These are phyloP conservation scores for Caenorhabditis uteleia DNA, from an alignment of 2,888 invertebrate species.

Conservation along the genomic window DNA sequence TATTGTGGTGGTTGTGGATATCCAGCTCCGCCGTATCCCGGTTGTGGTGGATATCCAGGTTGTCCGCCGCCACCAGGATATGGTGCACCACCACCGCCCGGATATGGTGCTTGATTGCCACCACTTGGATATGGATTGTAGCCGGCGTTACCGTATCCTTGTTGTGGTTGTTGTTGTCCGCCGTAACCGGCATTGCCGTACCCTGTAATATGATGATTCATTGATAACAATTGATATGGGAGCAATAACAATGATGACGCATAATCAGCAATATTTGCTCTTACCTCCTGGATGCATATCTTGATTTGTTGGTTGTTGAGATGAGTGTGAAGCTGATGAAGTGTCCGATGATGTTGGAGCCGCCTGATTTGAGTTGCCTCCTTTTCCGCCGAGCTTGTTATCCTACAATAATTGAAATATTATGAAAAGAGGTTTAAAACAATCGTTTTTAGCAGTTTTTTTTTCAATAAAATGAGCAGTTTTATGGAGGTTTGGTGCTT, in stretches of 20 bases:
- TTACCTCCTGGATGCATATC: slow-evolving; percentile 26
- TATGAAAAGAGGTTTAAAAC: background rate
- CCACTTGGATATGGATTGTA: slow-evolving; percentile 15
- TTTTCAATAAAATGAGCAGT: background rate
- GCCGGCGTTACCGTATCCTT: slow-evolving; percentile 33
- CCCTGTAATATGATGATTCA: no score
- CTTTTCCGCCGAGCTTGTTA: slow-evolving; percentile 27
- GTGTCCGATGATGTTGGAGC: slow-evolving; percentile 2
- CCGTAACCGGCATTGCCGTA: no score
- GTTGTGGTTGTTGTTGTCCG: slow-evolving; percentile 3
- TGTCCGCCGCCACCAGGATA: slow-evolving; percentile 11
- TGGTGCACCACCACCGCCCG: slow-evolving; percentile 14
- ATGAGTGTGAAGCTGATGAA: slow-evolving; percentile 1
- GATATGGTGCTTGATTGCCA: slow-evolving; percentile 16
- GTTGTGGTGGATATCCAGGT: no score
- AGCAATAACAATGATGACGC: no score
- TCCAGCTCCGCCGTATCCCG: slow-evolving; percentile 14
- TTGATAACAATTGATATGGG: background rate
- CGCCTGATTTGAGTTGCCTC: slow-evolving; percentile 1
- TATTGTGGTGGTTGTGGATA: slow-evolving; percentile 14
- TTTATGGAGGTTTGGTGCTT: no score
- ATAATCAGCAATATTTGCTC: no score
- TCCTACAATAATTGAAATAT: slow-evolving; percentile 10
- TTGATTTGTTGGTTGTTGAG: slow-evolving; percentile 12
- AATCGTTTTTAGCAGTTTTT: background rate